Evolutionary conservation across 2,888 invertebrate genomes (phyloP).

Genomic region (Lomographa bimaculata): DNA sequence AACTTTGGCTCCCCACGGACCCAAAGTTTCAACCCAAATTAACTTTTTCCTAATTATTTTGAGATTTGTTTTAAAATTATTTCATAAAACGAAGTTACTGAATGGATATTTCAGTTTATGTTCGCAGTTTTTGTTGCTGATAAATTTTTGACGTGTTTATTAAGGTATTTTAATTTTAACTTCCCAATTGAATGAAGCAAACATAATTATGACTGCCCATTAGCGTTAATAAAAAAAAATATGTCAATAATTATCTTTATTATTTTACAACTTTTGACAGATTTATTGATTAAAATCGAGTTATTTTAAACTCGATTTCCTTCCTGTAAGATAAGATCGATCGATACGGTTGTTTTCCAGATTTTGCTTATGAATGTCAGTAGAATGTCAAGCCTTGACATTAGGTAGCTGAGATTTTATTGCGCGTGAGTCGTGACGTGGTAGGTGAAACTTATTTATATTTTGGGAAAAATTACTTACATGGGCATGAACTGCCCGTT

Average conservation of each 20-base stretch:
- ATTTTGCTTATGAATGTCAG: conserved; percentile 26
- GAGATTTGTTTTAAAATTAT: no score
- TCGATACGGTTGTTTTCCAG: conserved; percentile 3
- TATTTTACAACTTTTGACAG: conserved; percentile 18
- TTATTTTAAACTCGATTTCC: conserved; percentile 5
- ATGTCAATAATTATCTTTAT: conserved; percentile 1
- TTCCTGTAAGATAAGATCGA: conserved; percentile 17
- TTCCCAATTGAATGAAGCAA: no score
- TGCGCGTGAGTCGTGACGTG: conserved; percentile 18
- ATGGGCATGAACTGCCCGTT: conserved; percentile 2
- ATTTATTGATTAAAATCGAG: conserved; percentile 10
- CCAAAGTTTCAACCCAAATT: no score
- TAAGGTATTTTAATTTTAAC: no score
- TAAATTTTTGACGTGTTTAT: no score
- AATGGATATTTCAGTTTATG: no score
- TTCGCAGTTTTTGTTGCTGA: no score
- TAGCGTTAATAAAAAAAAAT: no score
- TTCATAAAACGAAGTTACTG: no score
- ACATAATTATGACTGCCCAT: no score
- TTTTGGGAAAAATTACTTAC: conserved; percentile 7
- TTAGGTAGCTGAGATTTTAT: conserved; percentile 26
- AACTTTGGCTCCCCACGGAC: no score
- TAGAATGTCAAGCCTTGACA: conserved; percentile 31
- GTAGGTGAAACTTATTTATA: conserved; percentile 17
- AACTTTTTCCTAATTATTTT: no score